Evolutionary conservation across 2,113 vertebrate genomes (phyloP).

Genomic region (Madoqua kirkii): DNA sequence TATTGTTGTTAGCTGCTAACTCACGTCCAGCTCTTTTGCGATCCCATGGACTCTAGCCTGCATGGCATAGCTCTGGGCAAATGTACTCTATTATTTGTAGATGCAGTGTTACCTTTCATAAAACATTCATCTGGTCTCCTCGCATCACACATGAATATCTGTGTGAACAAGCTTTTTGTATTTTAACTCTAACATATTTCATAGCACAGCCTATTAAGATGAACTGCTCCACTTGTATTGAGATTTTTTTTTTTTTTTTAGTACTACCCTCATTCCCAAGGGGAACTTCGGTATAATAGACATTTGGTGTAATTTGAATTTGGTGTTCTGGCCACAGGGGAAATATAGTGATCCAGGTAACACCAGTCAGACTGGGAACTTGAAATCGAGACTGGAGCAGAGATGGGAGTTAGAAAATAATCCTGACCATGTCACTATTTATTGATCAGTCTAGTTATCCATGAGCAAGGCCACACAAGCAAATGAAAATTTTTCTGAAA

Average conservation of each 20-base stretch:
- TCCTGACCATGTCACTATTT: neutral
- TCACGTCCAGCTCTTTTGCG: neutral
- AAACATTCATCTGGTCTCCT: neutral
- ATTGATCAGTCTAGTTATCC: neutral
- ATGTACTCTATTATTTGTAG: neutral
- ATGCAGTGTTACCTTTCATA: neutral
- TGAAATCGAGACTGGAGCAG: neutral
- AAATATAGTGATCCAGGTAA: neutral
- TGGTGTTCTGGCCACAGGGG: neutral
- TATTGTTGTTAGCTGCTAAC: neutral
- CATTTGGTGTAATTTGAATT: neutral
- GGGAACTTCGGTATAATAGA: neutral
- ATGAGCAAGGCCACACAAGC: neutral
- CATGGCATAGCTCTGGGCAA: neutral
- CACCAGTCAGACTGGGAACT: neutral
- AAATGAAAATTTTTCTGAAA: neutral
- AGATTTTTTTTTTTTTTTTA: neutral
- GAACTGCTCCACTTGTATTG: neutral
- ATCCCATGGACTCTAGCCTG: neutral
- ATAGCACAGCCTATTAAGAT: neutral
- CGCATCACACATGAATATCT: neutral
- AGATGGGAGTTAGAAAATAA: neutral
- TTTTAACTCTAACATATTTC: neutral
- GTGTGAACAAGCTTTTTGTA: neutral
- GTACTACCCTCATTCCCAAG: neutral